Base-by-base conservation (phyloP, 2,888 invertebrate genomes). In the Labia minor region DNA sequence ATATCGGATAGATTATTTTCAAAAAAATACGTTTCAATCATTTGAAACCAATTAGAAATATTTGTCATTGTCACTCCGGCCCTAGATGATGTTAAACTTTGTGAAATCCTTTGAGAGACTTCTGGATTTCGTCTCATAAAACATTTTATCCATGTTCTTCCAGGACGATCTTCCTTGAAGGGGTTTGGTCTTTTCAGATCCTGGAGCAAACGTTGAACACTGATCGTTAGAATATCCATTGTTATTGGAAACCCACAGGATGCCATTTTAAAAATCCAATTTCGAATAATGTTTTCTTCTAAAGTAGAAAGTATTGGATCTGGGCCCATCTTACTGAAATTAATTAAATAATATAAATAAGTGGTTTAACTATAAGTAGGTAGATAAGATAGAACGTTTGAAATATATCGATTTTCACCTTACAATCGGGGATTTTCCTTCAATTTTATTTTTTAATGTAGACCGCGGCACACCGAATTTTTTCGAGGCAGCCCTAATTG, bases 121-220 rank as follows among this genome's bases (percentile, higher is more conserved):
- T 72, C 71, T 61, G 74, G 74, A 69, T 76, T 74, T 66, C 75
- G 70, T 65, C 72, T 71, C 68, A 75, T 67, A 71, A 77, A 77
- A 4, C 65, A 67, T 33, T 72, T 67, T 67, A 72, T 77, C 75
- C 76, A 77, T 37, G 74, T 73, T 66, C 72, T 66, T 16, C 71
- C 71, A 21, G 71, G 71, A 16, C 65, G 64, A 66, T 66, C 66
- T 65, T 71, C 67, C 14, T 64, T 68, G 67, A 70, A 71, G 37
- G 65, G 63, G 66, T 69, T 70, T 11, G 62, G 64, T 21, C 65
- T 71, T 4, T 68, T 66, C 16, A 70, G 37, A 14, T 69, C 65
- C 63, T 49, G 68, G 1, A 70, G 49, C 3, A 70, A 33, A 49
- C 61, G 68, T 63, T 71, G 65, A 33, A 71, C 70, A 69, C 70